phyloP scores from a whole-genome alignment of 2,113 vertebrate genomes.

The Protobothrops mucrosquamatus region DNA sequence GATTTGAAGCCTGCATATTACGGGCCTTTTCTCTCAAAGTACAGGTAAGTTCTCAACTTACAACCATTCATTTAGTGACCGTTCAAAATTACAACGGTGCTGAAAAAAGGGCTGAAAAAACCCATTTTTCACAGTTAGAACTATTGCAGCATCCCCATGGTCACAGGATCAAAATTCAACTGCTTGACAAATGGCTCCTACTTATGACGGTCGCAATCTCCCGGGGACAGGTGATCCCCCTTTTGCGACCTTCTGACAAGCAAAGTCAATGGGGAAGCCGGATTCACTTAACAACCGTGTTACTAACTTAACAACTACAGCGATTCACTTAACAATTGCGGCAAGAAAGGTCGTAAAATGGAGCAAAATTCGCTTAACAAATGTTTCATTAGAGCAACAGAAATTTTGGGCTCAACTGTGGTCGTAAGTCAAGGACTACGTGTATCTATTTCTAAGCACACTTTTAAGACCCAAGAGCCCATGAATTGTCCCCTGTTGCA shows the following conservation, averaged over 20 bases:
- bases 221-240: background rate
- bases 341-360: too few species aligned
- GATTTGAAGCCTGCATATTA: background rate
- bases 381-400: too few species aligned
- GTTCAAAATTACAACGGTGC: background rate
- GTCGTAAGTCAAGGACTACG: too few species aligned
- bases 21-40: background rate
- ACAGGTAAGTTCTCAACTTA: background rate
- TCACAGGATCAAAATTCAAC: background rate
- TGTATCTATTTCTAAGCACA: too few species aligned
- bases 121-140: background rate
- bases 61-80: background rate
- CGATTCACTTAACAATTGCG: too few species aligned
- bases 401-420: too few species aligned
- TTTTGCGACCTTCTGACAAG: background rate
- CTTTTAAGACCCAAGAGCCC: too few species aligned
- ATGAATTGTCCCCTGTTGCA: too few species aligned
- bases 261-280: background rate
- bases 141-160: background rate
- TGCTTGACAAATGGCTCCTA: background rate
- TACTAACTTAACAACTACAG: too few species aligned
- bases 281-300: background rate
- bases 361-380: too few species aligned
- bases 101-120: background rate
- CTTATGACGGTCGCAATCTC: background rate